phyloP scores from a whole-genome alignment of 2,113 vertebrate genomes.

The Callaeas wilsoni region DNA sequence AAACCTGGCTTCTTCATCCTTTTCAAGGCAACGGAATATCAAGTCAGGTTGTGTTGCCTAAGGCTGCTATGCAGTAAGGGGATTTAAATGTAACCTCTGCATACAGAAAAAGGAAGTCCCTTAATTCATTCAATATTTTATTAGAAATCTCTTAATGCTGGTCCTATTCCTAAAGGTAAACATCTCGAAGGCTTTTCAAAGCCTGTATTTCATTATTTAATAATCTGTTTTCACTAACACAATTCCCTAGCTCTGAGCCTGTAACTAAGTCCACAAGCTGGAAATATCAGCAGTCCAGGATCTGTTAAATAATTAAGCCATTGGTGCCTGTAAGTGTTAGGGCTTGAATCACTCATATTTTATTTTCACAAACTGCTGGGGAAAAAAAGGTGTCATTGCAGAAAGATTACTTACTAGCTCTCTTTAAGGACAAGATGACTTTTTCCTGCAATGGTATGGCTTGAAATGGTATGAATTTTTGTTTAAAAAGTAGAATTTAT shows the following conservation, averaged over 20 bases:
- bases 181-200: slow-evolving; percentile 61
- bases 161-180: slow-evolving; percentile 66
- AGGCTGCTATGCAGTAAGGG: slow-evolving; percentile 53
- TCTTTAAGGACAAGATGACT: neutral
- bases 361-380: slow-evolving; percentile 40
- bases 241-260: slow-evolving; percentile 50
- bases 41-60: slow-evolving; percentile 69
- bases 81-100: slow-evolving; percentile 65
- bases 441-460: neutral
- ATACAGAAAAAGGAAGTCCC: slow-evolving; percentile 59
- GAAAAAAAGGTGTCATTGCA: neutral
- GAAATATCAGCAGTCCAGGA: slow-evolving; percentile 55
- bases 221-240: slow-evolving; percentile 59
- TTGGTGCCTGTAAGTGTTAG: slow-evolving; percentile 42
- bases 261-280: slow-evolving; percentile 57
- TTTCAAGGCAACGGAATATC: slow-evolving; percentile 58
- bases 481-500: neutral
- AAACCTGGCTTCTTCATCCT: slow-evolving; percentile 41
- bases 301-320: slow-evolving; percentile 65
- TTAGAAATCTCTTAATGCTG: slow-evolving; percentile 66
- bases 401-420: neutral
- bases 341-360: slow-evolving; percentile 38
- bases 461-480: neutral
- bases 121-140: slow-evolving; percentile 74
- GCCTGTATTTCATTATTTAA: slow-evolving; percentile 71